phyloP scores from a whole-genome alignment of 2,113 vertebrate species.

The Coptodon rendalli region DNA sequence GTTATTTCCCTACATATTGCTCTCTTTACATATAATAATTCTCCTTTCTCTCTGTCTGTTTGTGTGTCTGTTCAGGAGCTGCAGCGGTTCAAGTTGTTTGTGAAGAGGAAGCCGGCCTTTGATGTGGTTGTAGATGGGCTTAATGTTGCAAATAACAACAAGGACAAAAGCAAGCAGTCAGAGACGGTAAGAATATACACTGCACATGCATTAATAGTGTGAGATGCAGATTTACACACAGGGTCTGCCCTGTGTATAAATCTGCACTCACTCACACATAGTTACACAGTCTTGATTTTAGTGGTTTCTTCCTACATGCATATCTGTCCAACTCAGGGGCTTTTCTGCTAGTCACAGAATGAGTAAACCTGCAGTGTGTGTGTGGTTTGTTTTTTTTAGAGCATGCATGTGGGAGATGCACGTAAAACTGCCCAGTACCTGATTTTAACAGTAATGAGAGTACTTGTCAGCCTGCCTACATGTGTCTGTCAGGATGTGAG shows the following conservation, averaged over 20 bases:
- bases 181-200: slow-evolving; percentile 74
- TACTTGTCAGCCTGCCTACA: slow-evolving; percentile 29
- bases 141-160: slow-evolving; percentile 79
- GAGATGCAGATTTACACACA: not conserved
- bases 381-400: not conserved
- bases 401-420: not conserved
- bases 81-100: slow-evolving; percentile 81
- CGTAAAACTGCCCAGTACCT: slow-evolving; percentile 11
- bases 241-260: not conserved
- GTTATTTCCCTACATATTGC: not conserved
- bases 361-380: slow-evolving; percentile 12
- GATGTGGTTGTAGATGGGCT: slow-evolving; percentile 92
- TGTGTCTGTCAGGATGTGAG: not conserved
- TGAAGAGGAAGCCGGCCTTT: slow-evolving; percentile 76
- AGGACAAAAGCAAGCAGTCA: slow-evolving; percentile 67
- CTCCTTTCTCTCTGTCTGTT: not conserved
- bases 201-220: not conserved
- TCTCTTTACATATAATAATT: not conserved
- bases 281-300: not conserved
- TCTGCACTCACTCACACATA: not conserved
- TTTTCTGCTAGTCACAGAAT: slow-evolving; percentile 36
- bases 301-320: not conserved
- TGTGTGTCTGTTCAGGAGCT: slow-evolving; percentile 77
- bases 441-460: slow-evolving; percentile 13
- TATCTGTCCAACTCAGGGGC: slow-evolving; percentile 2